Percentiles rank a stretch among this genome's conserved stretches.
Conservation (phyloP, 2,797 vertebrate genomes). For the Pteropus rufus region DNA sequence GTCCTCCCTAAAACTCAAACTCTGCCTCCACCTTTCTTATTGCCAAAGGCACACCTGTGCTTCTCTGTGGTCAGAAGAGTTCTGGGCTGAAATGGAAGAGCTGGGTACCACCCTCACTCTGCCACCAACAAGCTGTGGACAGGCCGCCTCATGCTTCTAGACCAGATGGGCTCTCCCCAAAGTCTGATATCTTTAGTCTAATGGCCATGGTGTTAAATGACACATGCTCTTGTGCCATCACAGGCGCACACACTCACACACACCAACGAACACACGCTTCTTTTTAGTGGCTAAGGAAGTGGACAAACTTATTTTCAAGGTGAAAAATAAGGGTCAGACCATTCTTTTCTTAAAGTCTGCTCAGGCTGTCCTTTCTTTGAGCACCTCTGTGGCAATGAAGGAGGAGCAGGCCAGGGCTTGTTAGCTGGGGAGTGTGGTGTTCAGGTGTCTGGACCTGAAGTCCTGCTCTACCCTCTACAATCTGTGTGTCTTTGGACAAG, state of each 20-base stretch:
- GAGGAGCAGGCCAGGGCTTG: background rate
- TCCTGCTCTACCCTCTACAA: rapidly evolving
- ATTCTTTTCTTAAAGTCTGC: background rate
- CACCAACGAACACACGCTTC: background rate
- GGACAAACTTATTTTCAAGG: background rate
- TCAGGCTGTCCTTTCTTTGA: background rate
- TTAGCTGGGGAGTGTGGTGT: rapidly evolving
- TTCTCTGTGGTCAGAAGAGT: background rate
- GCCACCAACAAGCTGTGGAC: background rate
- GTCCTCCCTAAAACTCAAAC: background rate
- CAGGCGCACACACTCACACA: background rate
- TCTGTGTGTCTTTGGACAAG: background rate
- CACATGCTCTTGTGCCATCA: rapidly evolving
- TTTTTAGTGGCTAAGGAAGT: background rate
- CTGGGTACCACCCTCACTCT: background rate
- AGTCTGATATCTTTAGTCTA: background rate
- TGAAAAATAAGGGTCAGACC: background rate
- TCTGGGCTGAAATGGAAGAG: background rate
- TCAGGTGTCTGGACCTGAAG: rapidly evolving
- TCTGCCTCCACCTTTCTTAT: background rate
- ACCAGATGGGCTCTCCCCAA: background rate
- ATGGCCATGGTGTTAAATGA: rapidly evolving
- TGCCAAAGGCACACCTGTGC: background rate
- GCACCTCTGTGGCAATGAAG: background rate
- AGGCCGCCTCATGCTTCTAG: background rate